Evolutionary conservation across 2,888 invertebrate genomes (phyloP).

Genomic region (Troides aeacus): DNA sequence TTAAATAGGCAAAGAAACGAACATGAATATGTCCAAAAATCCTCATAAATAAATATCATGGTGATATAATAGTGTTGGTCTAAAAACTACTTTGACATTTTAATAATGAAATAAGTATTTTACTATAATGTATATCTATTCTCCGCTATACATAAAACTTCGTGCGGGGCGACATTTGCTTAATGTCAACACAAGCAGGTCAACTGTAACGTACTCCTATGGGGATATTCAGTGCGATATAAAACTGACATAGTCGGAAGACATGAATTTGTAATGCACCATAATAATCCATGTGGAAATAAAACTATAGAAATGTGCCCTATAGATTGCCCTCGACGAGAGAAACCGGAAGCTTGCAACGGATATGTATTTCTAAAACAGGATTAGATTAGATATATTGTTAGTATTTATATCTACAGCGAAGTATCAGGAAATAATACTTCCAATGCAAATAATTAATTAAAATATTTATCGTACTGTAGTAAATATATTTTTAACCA

Average conservation of each 20-base stretch:
- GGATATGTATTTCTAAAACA: not conserved
- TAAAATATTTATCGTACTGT: too few species aligned
- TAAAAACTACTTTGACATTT: not conserved
- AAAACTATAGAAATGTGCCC: constrained; percentile 1
- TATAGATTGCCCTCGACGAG: not conserved
- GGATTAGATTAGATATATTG: not conserved
- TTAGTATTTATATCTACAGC: not conserved
- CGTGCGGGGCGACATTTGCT: constrained; percentile 6
- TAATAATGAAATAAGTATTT: not conserved
- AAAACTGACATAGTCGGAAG: not conserved
- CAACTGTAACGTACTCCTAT: constrained; percentile 9
- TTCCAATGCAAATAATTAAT: too few species aligned
- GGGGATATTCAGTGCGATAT: constrained; percentile 10
- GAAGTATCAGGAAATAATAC: too few species aligned
- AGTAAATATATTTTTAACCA: too few species aligned
- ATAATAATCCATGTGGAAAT: constrained; percentile 8
- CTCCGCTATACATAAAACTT: not conserved
- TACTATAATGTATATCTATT: not conserved
- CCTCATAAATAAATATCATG: not conserved
- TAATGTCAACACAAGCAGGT: constrained; percentile 14
- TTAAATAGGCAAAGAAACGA: too few species aligned
- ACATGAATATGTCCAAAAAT: not conserved
- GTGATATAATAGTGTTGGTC: not conserved
- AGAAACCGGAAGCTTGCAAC: not conserved
- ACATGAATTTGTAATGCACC: not conserved